Base-by-base conservation (phyloP, 2,113 vertebrate species). In the Platycercus adscitus region DNA sequence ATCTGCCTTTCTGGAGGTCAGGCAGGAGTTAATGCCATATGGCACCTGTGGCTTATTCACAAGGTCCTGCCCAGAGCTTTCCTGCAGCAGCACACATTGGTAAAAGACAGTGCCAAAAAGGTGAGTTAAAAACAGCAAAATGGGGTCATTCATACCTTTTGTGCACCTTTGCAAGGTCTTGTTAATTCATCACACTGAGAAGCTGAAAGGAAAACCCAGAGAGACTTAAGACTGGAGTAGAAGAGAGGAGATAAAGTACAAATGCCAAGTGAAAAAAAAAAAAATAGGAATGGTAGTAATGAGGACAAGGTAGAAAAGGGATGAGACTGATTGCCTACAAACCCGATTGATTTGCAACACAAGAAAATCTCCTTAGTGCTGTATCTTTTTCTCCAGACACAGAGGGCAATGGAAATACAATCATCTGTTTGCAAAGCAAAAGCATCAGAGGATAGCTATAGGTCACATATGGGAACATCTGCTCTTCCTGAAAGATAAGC, bases 361-460 rank as follows among this genome's bases (percentile, higher is more conserved):
- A 66, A 69, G 81, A 95, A 88, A 88, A 95, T 83, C 55, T 91
- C 75, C 75, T 91, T 87, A 91, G 41, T 73, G 49, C 24, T 60
- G 46, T 66, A 80, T 82, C 73, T 91, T 91, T 91, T 91, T 84
- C 90, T 89, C 41, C 69, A 90, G 80, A 88, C 65, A 41, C 55
- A 92, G 88, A 96, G 96, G 96, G 80, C 95, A 92, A 66, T 68
- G 49, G 96, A 95, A 96, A 97, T 94, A 95, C 95, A 94, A 95
- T 96, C 93, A 89, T 90, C 81, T 95, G 83, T 86, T 79, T 92
- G 86, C 80, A 91, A 90, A 91, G 93, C 92, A 92, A 93, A 92
- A 93, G 25, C 86, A 85, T 65, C 77, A 95, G 88, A 81, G 73
- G 61, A 89, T 76, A 93, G 88, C 81, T 65, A 92, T 49, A 90